Conservation (phyloP, 2,888 invertebrate species). For the Agrotis segetum region DNA sequence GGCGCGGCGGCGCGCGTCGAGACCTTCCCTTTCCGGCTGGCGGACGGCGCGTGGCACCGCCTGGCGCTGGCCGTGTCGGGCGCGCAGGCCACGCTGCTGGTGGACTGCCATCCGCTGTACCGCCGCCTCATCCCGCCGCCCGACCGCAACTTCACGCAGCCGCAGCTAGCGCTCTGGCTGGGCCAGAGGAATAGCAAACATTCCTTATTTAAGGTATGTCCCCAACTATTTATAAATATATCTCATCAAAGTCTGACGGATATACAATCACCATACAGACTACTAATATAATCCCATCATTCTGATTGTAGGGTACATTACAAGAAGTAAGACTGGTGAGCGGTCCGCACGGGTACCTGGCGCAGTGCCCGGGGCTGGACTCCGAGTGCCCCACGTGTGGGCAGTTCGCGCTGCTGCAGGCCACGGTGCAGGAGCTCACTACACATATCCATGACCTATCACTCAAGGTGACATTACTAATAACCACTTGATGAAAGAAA, state of each 20-base stretch:
- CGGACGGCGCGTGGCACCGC: conserved; percentile 97
- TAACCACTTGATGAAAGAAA: no score
- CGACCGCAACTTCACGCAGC: conserved; percentile 94
- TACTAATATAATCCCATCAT: neutral
- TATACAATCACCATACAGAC: neutral
- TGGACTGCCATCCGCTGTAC: conserved; percentile 97
- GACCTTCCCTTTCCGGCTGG: conserved; percentile 96
- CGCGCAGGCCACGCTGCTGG: conserved; percentile 95
- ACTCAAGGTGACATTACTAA: conserved; percentile 92
- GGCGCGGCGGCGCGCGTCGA: conserved; percentile 93
- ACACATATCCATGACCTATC: conserved; percentile 95
- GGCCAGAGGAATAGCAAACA: conserved; percentile 96
- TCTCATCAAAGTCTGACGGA: no score
- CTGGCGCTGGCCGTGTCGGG: conserved; percentile 96
- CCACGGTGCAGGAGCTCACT: conserved; percentile 95
- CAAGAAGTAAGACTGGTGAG: conserved; percentile 97
- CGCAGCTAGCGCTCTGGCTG: conserved; percentile 95
- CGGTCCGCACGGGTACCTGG: conserved; percentile 96
- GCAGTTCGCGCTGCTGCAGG: conserved; percentile 96
- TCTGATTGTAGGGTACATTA: conserved; percentile 94
- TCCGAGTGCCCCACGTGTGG: conserved; percentile 97
- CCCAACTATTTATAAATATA: neutral
- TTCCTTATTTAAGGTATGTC: conserved; percentile 95
- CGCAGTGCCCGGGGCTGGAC: conserved; percentile 96
- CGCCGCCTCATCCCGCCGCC: conserved; percentile 95